A percentile compares a stretch with the other conserved stretches of the same genome.
Conservation (phyloP, 2,113 vertebrate species). For the Panurus biarmicus region DNA sequence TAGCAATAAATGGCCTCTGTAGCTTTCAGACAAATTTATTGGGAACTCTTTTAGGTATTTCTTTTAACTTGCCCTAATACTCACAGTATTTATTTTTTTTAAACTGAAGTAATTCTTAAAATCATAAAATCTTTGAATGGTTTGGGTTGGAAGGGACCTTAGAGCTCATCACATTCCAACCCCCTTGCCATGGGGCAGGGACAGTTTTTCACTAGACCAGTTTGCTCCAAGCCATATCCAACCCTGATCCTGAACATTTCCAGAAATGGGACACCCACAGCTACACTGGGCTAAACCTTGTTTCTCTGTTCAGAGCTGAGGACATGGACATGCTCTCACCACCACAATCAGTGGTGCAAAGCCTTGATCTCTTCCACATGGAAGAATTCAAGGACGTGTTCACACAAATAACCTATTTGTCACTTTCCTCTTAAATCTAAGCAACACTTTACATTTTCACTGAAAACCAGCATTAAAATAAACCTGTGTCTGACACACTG, state of each 20-base stretch:
- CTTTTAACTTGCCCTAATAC: not conserved
- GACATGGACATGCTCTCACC: fast-evolving
- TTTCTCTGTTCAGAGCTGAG: not conserved
- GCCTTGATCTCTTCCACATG: not conserved
- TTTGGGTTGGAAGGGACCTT: not conserved
- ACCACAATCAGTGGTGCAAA: fast-evolving
- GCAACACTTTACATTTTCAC: not conserved
- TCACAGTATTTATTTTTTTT: not conserved
- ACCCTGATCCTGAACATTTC: not conserved
- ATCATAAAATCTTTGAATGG: not conserved
- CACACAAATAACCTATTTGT: not conserved
- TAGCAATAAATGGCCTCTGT: not conserved
- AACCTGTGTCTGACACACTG: not conserved
- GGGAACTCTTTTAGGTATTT: not conserved
- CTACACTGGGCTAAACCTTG: not conserved
- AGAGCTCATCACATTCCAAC: not conserved
- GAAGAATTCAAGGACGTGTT: not conserved
- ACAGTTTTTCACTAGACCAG: not conserved
- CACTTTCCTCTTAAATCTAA: not conserved
- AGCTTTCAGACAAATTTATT: not conserved
- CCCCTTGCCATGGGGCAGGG: not conserved
- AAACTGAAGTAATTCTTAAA: not conserved
- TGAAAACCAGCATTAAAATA: not conserved
- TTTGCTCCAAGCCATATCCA: not conserved
- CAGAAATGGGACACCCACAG: not conserved